Conservation (phyloP, 1,140 invertebrate genomes). For the Drosophila jambulina region DNA sequence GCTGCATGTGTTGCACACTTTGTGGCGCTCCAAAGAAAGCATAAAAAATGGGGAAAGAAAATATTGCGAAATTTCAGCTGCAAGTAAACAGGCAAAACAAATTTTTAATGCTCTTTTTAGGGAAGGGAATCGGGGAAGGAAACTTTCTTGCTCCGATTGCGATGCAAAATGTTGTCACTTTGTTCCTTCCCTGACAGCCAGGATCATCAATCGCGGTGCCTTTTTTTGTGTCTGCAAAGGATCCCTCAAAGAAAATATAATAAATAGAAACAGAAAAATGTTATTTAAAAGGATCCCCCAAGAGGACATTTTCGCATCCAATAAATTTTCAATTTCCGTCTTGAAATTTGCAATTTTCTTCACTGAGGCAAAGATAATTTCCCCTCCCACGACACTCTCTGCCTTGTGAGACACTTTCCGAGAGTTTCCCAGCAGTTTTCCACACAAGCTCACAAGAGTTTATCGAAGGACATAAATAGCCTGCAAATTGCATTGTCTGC, state of each 20-base stretch:
- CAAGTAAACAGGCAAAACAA: constrained; percentile 63
- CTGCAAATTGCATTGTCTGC: constrained; percentile 29
- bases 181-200: constrained; percentile 51
- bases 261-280: not conserved
- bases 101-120: constrained; percentile 55
- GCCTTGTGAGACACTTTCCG: constrained; percentile 42
- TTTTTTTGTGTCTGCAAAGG: constrained; percentile 2
- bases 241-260: not conserved
- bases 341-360: constrained; percentile 67
- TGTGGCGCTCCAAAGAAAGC: constrained; percentile 43
- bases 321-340: constrained; percentile 71
- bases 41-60: constrained; percentile 25
- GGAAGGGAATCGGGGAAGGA: not conserved
- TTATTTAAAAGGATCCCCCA: not conserved
- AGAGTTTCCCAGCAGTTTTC: constrained; percentile 24
- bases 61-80: constrained; percentile 42
- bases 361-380: constrained; percentile 57
- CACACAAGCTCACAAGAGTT: constrained; percentile 31
- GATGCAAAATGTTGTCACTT: constrained; percentile 61
- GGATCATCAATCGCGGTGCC: constrained; percentile 41
- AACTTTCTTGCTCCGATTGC: constrained; percentile 35
- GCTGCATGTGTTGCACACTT: constrained; percentile 67
- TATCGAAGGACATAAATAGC: constrained; percentile 34
- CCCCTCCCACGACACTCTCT: not conserved
- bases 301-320: constrained; percentile 51